These are phyloP conservation scores for Aspidapion aeneum DNA, from an alignment of 2,888 invertebrate species.

Conservation along the genomic window DNA sequence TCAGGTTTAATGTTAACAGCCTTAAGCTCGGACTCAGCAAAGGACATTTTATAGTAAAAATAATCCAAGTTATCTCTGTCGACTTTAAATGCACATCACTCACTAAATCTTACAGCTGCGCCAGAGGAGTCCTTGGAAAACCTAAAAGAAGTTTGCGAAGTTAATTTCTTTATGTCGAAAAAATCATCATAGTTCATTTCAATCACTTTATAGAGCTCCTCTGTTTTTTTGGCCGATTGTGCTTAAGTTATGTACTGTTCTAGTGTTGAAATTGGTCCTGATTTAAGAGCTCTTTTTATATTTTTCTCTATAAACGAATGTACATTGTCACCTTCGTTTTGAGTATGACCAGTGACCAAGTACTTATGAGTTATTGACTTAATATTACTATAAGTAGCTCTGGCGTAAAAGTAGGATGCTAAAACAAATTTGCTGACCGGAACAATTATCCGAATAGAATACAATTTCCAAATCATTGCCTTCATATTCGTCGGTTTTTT, in stretches of 20 bases:
- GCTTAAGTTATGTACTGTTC: neutral
- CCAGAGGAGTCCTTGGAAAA: no score
- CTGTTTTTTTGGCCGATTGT: no score
- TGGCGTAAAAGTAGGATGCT: constrained; percentile 9
- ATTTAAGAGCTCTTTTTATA: neutral
- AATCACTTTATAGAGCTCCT: no score
- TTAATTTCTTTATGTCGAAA: no score
- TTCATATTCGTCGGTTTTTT: constrained; percentile 6
- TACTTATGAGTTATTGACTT: constrained; percentile 13
- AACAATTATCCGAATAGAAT: constrained; percentile 35
- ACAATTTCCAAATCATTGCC: constrained; percentile 22
- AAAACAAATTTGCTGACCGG: constrained; percentile 16
- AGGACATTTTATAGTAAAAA: no score
- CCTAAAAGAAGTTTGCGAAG: no score
- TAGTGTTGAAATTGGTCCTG: neutral
- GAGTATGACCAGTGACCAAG: constrained; percentile 5
- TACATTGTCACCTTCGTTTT: constrained; percentile 1
- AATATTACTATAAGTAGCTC: constrained; percentile 11
- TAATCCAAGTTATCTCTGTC: no score
- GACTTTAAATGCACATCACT: no score
- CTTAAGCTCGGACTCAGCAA: no score
- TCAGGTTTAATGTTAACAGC: no score
- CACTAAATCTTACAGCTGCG: no score
- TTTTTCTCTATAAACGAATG: neutral
- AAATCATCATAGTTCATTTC: no score